Conservation (phyloP, 2,113 vertebrate species). For the Melanerpes formicivorus region DNA sequence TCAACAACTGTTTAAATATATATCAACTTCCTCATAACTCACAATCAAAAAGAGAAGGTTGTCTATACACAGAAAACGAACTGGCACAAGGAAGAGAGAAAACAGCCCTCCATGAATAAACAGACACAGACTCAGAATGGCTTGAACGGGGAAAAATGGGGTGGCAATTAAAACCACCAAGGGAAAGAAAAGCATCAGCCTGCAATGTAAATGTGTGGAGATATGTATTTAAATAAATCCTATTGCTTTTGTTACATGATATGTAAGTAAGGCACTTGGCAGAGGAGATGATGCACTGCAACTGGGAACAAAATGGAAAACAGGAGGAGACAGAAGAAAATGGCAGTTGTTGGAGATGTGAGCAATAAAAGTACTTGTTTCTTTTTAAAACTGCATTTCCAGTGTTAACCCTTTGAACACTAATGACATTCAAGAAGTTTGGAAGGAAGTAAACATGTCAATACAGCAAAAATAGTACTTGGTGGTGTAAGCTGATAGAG, state of each 20-base stretch:
- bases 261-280: not conserved
- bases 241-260: not conserved
- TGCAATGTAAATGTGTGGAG: not conserved
- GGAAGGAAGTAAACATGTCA: not conserved
- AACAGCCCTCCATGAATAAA: not conserved
- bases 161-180: not conserved
- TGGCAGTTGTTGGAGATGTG: not conserved
- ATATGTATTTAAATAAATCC: not conserved
- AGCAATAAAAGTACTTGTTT: not conserved
- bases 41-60: not conserved
- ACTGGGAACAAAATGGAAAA: not conserved
- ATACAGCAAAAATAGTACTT: not conserved
- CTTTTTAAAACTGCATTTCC: not conserved
- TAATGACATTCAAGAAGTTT: not conserved
- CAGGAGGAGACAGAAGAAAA: not conserved
- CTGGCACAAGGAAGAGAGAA: not conserved
- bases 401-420: not conserved
- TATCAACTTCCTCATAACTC: not conserved
- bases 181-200: not conserved
- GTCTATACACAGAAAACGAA: not conserved
- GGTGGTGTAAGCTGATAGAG: not conserved
- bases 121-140: not conserved
- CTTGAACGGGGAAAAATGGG: not conserved
- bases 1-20: not conserved
- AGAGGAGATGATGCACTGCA: not conserved